Evolutionary conservation across 1,140 invertebrate genomes (phyloP).

Genomic region (Ostrea edulis): DNA sequence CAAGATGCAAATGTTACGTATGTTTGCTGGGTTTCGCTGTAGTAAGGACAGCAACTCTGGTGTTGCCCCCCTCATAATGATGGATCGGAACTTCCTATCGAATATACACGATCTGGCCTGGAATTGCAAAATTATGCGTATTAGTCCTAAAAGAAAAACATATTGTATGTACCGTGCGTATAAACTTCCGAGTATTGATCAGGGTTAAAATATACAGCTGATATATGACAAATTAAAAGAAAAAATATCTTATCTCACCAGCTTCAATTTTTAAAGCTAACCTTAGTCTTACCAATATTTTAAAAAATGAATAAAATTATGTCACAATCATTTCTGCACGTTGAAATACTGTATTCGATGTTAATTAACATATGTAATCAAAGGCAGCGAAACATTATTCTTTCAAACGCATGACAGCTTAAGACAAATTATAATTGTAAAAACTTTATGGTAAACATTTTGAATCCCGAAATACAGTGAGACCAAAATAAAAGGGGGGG

Average conservation of each 20-base stretch:
- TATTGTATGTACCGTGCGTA: neutral
- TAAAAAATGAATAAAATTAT: neutral
- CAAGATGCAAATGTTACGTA: slow-evolving; percentile 98
- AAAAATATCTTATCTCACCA: too few species aligned
- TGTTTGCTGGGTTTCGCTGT: slow-evolving; percentile 86
- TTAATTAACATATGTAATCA: neutral
- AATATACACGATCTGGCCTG: neutral
- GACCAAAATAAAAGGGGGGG: too few species aligned
- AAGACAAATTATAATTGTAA: neutral
- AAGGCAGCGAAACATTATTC: neutral
- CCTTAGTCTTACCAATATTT: neutral
- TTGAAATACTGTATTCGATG: neutral
- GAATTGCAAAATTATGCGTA: neutral
- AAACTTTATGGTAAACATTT: neutral
- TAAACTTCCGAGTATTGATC: too few species aligned
- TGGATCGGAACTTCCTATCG: neutral
- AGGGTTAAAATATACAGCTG: too few species aligned
- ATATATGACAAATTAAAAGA: too few species aligned
- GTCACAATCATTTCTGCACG: neutral
- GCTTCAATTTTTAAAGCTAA: too few species aligned
- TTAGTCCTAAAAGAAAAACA: neutral
- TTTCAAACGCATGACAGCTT: neutral
- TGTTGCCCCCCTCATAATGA: slow-evolving; percentile 22
- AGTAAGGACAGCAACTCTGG: slow-evolving; percentile 75
- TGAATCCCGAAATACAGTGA: neutral